phyloP scores from a whole-genome alignment of 2,113 vertebrate genomes.

The Bos taurus region DNA sequence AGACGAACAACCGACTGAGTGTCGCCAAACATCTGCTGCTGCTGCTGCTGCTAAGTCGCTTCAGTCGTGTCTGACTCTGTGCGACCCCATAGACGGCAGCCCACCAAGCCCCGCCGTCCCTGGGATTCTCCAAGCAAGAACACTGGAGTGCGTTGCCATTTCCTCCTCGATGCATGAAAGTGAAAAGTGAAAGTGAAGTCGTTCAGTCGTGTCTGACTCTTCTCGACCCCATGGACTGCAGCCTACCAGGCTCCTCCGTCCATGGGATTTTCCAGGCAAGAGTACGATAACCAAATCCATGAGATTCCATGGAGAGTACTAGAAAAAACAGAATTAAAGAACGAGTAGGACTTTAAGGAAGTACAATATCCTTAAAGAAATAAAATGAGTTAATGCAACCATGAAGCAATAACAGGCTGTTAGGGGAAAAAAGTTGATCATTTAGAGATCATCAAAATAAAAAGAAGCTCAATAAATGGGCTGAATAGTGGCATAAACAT shows the following conservation, averaged over 20 bases:
- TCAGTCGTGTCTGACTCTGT: neutral
- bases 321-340: neutral
- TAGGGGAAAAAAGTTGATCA: neutral
- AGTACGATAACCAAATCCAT: neutral
- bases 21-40: neutral
- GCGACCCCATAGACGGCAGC: accelerated
- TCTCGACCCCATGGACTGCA: neutral
- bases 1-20: neutral
- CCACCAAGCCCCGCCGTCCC: neutral
- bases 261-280: neutral
- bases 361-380: neutral
- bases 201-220: neutral
- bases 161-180: too few species aligned
- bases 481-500: neutral
- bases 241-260: neutral
- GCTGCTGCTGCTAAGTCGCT: too few species aligned
- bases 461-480: neutral
- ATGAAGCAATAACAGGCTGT: neutral
- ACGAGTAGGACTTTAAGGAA: neutral
- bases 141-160: too few species aligned
- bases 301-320: neutral
- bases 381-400: neutral
- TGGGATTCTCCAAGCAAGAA: neutral
- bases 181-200: too few species aligned
- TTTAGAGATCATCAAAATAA: neutral